Conservation (phyloP, 2,888 invertebrate species). For the Drosophila mercatorum region DNA sequence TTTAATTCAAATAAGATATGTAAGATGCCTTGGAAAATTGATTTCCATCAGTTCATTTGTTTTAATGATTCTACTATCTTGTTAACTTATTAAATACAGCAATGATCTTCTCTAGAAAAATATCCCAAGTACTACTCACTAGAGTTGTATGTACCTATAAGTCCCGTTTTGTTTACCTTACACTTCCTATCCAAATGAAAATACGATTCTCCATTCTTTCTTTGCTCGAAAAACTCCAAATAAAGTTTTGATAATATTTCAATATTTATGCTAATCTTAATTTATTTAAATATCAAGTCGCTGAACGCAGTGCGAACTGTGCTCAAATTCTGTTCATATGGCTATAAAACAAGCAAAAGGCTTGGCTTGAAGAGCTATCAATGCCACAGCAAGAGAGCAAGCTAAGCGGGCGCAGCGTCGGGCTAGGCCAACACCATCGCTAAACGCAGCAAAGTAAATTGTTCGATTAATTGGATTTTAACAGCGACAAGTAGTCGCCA, state of each 20-base stretch:
- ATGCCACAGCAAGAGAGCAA: constrained; percentile 25
- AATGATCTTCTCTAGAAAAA: not conserved
- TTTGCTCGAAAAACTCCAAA: too few relatives aligned
- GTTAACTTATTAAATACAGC: not conserved
- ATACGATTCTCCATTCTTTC: too few relatives aligned
- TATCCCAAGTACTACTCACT: too few relatives aligned
- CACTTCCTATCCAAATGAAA: too few relatives aligned
- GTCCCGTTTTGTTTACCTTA: too few relatives aligned
- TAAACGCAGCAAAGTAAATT: constrained; percentile 79
- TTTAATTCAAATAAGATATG: not conserved
- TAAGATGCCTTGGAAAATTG: not conserved
- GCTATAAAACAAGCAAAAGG: constrained; percentile 15
- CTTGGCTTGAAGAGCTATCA: constrained; percentile 38
- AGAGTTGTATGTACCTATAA: too few relatives aligned
- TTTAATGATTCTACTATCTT: not conserved
- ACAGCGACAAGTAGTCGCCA: constrained; percentile 79
- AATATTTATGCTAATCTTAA: not conserved
- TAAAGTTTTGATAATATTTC: not conserved
- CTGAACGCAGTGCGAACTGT: not conserved
- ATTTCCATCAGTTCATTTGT: not conserved
- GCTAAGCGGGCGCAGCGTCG: constrained; percentile 22
- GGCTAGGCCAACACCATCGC: constrained; percentile 68
- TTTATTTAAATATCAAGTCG: not conserved
- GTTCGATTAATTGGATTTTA: constrained; percentile 80
- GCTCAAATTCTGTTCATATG: not conserved